phyloP scores from a whole-genome alignment of 2,797 vertebrate genomes.

The Arctocebus calabarensis region DNA sequence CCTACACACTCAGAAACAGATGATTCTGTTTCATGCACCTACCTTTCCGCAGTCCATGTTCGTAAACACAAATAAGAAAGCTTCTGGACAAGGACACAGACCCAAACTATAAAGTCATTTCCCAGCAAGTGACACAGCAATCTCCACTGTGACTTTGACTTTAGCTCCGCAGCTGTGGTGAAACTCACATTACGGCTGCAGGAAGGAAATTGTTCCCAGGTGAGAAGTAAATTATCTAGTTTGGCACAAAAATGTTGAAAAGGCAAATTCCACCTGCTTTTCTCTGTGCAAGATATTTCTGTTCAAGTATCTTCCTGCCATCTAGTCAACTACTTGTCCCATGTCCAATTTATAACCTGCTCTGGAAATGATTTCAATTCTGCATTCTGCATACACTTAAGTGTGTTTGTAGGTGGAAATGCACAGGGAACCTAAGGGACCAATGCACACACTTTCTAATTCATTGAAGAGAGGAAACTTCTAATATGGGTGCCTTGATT shows the following conservation, averaged over 20 bases:
- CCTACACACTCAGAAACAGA: constrained; percentile 53
- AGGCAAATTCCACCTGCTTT: constrained; percentile 77
- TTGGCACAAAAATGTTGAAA: constrained; percentile 68
- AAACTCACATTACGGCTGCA: constrained; percentile 45
- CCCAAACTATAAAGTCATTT: constrained; percentile 64
- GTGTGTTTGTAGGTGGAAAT: not conserved
- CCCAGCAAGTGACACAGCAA: constrained; percentile 51
- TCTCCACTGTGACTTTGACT: constrained; percentile 72
- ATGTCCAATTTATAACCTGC: constrained; percentile 16
- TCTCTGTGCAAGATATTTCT: constrained; percentile 69
- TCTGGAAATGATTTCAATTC: constrained; percentile 42
- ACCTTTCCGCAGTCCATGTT: not conserved
- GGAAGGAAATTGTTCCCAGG: constrained; percentile 72
- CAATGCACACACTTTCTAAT: not conserved
- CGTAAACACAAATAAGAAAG: constrained; percentile 65
- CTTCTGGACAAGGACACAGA: constrained; percentile 72
- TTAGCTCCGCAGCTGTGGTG: constrained; percentile 63
- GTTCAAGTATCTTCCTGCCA: constrained; percentile 62
- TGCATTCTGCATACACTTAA: constrained; percentile 1
- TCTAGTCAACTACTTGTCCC: constrained; percentile 29
- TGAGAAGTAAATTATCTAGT: constrained; percentile 64
- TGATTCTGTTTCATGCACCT: not conserved
- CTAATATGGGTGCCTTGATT: not conserved
- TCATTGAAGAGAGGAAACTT: not conserved
- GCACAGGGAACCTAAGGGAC: not conserved